phyloP scores from a whole-genome alignment of 2,888 invertebrate genomes.

The Copidosoma aretas region DNA sequence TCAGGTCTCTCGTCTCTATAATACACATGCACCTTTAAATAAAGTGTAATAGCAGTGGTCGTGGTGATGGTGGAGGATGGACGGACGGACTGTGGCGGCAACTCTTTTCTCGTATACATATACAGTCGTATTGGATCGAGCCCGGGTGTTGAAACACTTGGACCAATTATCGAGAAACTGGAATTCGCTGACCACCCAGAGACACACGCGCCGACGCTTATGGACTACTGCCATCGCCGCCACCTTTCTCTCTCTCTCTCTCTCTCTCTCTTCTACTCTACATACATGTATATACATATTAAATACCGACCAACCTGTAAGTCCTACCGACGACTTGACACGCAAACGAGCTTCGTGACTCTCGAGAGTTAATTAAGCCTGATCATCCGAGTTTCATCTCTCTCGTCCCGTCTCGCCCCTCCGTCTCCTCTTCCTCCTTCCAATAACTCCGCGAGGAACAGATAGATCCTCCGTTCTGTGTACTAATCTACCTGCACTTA shows the following conservation, averaged over 20 bases:
- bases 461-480: too few species aligned
- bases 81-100: too few species aligned
- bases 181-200: conserved; percentile 59
- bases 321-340: conserved; percentile 26
- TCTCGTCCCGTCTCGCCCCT: neutral
- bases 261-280: conserved; percentile 14
- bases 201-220: conserved; percentile 7
- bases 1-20: too few species aligned
- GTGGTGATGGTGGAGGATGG: too few species aligned
- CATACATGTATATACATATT: too few species aligned
- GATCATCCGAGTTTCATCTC: conserved; percentile 37
- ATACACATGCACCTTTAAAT: too few species aligned
- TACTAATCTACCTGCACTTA: too few species aligned
- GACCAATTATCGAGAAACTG: conserved; percentile 64
- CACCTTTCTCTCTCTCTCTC: conserved; percentile 9
- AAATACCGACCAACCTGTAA: too few species aligned
- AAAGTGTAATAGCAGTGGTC: too few species aligned
- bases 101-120: neutral
- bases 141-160: conserved; percentile 63
- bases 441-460: too few species aligned
- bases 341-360: conserved; percentile 51
- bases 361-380: conserved; percentile 51
- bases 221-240: neutral
- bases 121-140: conserved; percentile 53
- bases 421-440: too few species aligned